phyloP scores from a whole-genome alignment of 23 tunicate species.

The Ascidia mentula region DNA sequence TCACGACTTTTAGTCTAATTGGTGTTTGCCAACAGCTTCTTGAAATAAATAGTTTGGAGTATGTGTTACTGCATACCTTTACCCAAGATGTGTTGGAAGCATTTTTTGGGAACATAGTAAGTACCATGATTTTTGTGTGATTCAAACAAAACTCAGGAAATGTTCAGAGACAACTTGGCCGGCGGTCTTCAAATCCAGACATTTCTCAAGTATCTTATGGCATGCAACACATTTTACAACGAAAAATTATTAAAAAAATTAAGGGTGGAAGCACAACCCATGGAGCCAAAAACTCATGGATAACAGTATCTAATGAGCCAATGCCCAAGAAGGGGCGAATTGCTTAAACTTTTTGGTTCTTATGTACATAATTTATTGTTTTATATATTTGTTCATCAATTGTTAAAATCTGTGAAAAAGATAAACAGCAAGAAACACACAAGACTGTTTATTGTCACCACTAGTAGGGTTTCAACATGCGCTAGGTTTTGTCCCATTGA shows the following conservation, averaged over 20 bases:
- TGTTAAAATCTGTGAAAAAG: too few species aligned
- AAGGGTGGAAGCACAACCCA: constrained; percentile 11
- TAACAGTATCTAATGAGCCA: neutral
- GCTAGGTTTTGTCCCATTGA: too few species aligned
- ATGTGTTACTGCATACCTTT: neutral
- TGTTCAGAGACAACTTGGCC: neutral
- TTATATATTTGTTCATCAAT: too few species aligned
- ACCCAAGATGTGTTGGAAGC: neutral
- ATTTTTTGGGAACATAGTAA: neutral
- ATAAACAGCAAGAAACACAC: too few species aligned
- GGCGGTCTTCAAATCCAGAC: constrained; percentile 5
- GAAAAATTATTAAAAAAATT: constrained; percentile 11
- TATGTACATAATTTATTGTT: too few species aligned
- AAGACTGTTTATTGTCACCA: too few species aligned
- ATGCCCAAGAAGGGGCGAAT: too few species aligned
- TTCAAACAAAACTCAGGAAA: too few species aligned
- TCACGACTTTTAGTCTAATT: neutral
- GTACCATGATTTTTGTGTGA: too few species aligned
- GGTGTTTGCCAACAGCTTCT: neutral
- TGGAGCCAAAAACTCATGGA: constrained; percentile 11
- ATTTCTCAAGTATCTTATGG: constrained; percentile 7
- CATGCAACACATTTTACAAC: neutral
- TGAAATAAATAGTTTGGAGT: neutral
- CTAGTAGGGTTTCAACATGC: too few species aligned
- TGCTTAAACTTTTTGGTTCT: too few species aligned